Evolutionary conservation across 2,797 vertebrate genomes (phyloP), one percentile per base, ranked within the genome.

Genomic region (Smutsia gigantea): DNA sequence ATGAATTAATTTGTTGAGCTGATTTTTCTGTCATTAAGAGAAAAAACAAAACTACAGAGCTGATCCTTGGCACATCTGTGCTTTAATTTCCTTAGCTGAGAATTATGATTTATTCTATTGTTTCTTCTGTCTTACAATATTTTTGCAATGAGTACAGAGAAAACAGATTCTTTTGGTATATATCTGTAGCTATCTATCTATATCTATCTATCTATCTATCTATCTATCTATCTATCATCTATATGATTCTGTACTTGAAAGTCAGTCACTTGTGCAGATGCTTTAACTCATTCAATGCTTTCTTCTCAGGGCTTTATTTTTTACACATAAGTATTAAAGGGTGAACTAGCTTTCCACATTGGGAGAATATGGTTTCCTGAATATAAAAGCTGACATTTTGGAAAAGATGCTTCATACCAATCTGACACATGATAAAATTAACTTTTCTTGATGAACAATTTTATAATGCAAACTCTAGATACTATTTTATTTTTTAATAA

Each of bases 371-470:
- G 86, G 84, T 84, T 93, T 93, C 87, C 57, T 90, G 68, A 93
- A 69, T 37, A 39, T 59, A 92, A 94, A 97, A 82, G 23, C 46
- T 89, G 89, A 72, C 57, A 74, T 85, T 93, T 57, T 21, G 25
- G 25, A 86, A 93, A 55, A 86, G 55, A 82, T 46, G 31, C 14
- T 87, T 25, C 93, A 49, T 1, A 55, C 23, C 12, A 91, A 69
- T 87, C 10, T 74, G 90, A 94, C 27, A 93, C 71, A 63, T 64
- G 42, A 95, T 89, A 84, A 75, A 77, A 91, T 79, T 84, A 91
- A 69, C 37, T 87, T 92, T 37, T 93, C 91, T 37, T 83, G 42
- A 83, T 71, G 37, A 96, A 82, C n/a, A 86, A 86, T 97, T 97
- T 88, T 89, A 89, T 79, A 97, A 88, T 51, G 64, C 19, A 87